These are phyloP conservation scores for Tuta absoluta DNA, from an alignment of 2,888 invertebrate species.

Conservation along the genomic window DNA sequence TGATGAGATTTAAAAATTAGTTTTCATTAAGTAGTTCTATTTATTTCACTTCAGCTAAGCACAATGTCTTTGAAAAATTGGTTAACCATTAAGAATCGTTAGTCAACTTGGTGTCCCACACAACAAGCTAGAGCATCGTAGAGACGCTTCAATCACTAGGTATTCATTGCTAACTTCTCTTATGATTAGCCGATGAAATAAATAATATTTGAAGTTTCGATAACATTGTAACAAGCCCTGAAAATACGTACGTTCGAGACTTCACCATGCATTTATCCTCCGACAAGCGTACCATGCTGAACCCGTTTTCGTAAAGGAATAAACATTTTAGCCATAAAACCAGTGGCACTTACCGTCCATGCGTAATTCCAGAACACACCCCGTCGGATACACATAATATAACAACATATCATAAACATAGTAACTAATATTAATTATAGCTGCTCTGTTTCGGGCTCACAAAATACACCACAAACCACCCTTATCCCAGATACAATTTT, in stretches of 20 bases:
- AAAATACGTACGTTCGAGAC: constrained; percentile 3
- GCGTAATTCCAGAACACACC: constrained; percentile 76
- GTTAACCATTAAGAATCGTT: no score
- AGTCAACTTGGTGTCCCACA: no score
- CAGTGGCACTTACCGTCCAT: constrained; percentile 69
- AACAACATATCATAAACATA: constrained; percentile 59
- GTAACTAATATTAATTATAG: constrained; percentile 33
- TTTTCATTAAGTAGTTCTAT: no score
- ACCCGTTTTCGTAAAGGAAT: constrained; percentile 39
- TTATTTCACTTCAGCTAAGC: no score
- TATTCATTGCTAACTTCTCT: no score
- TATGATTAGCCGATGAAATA: no score
- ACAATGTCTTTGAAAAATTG: no score
- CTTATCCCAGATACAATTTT: constrained; percentile 21
- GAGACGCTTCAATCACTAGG: no score
- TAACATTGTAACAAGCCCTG: background rate
- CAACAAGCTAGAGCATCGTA: no score
- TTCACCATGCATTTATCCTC: constrained; percentile 40
- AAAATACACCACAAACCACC: constrained; percentile 22
- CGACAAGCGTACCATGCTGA: constrained; percentile 57
- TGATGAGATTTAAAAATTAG: background rate
- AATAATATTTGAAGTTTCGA: no score
- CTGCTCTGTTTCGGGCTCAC: constrained; percentile 3
- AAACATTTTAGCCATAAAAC: constrained; percentile 36
- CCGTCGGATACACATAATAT: constrained; percentile 69